Evolutionary conservation across 2,888 invertebrate species (phyloP).

Genomic region (Liodrosophila aerea): DNA sequence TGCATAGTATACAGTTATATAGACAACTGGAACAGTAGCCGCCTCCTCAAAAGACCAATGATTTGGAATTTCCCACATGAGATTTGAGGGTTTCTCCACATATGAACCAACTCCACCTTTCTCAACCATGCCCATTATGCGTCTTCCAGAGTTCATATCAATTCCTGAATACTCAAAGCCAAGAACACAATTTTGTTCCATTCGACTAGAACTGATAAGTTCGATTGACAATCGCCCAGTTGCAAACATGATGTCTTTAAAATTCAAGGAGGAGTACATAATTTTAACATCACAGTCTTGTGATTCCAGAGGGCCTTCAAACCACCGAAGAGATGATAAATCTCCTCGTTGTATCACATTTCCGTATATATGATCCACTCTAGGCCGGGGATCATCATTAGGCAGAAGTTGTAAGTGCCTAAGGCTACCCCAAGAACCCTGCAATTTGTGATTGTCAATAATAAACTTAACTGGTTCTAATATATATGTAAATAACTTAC

Average conservation of each 20-base stretch:
- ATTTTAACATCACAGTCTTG: conserved; percentile 84
- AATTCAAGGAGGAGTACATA: conserved; percentile 92
- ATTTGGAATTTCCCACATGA: conserved; percentile 87
- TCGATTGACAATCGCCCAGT: conserved; percentile 94
- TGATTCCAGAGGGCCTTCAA: conserved; percentile 86
- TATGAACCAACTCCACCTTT: conserved; percentile 84
- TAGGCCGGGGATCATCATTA: conserved; percentile 81
- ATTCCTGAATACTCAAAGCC: conserved; percentile 88
- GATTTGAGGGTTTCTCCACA: conserved; percentile 62
- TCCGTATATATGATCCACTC: conserved; percentile 88
- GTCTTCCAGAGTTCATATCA: conserved; percentile 83
- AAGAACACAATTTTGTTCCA: conserved; percentile 86
- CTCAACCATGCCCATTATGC: conserved; percentile 86
- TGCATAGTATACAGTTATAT: conserved; percentile 86
- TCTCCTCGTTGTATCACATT: conserved; percentile 92
- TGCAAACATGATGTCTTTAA: conserved; percentile 97
- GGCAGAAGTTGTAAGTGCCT: conserved; percentile 87
- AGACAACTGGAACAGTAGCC: conserved; percentile 91
- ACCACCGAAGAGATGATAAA: conserved; percentile 91
- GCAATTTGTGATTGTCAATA: not conserved
- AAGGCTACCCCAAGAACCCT: conserved; percentile 88
- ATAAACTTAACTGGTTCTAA: too few relatives aligned
- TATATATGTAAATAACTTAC: conserved; percentile 59
- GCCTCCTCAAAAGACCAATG: conserved; percentile 89
- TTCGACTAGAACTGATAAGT: conserved; percentile 87